These are phyloP conservation scores for Scaptomyza hsui DNA, from an alignment of 1,140 invertebrate genomes.

Conservation along the genomic window DNA sequence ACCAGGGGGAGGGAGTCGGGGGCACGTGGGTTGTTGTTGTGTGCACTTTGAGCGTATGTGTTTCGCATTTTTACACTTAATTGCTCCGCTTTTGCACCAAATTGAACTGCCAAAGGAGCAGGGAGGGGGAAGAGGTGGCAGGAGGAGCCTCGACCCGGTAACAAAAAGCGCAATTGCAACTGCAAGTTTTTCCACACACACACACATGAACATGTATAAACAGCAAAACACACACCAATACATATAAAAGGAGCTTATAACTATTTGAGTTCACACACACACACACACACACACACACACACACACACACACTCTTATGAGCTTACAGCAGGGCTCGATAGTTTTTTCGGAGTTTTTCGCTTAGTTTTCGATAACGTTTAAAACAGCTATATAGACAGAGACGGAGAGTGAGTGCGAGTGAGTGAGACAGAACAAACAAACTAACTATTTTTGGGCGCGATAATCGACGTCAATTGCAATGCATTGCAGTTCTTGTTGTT, in stretches of 20 bases:
- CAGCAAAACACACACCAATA: conserved; percentile 1
- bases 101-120: conserved; percentile 51
- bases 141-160: conserved; percentile 17
- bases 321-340: conserved; percentile 47
- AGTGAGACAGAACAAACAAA: conserved; percentile 49
- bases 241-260: conserved; percentile 56
- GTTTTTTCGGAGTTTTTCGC: conserved; percentile 66
- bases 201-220: conserved; percentile 2
- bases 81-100: conserved; percentile 76
- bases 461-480: conserved; percentile 79
- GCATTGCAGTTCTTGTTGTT: too few species aligned
- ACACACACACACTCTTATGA: conserved; percentile 4
- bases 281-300: conserved; percentile 15
- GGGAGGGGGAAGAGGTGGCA: not conserved
- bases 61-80: conserved; percentile 82
- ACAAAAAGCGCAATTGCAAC: conserved; percentile 70
- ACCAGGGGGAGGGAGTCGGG: too few species aligned
- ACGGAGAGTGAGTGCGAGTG: conserved; percentile 38
- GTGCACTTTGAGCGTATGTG: conserved; percentile 77
- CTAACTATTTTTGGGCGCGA: conserved; percentile 74
- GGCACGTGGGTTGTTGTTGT: too few species aligned
- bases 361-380: conserved; percentile 80
- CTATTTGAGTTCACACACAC: conserved; percentile 47
- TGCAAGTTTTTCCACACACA: conserved; percentile 59
- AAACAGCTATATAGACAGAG: conserved; percentile 71